Percentiles rank a stretch among this genome's conserved stretches.
Evolutionary conservation across 2,888 invertebrate species (phyloP).

Genomic region (Anthophora plumipes): DNA sequence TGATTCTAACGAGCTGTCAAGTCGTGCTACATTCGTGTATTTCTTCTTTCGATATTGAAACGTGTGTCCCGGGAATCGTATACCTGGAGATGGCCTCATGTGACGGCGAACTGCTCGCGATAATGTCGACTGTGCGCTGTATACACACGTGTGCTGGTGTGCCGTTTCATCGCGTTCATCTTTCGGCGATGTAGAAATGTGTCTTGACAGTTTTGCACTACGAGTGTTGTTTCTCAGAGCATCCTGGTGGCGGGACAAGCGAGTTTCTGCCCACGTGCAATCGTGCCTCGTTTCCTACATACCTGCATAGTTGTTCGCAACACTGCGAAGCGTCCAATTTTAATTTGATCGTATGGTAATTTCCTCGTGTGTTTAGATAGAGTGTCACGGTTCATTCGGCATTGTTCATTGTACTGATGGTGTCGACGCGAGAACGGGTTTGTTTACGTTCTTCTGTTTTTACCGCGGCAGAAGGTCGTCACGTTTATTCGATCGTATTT

Average conservation of each 20-base stretch:
- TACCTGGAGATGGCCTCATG: slow-evolving; percentile 46
- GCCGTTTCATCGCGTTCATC: slow-evolving; percentile 23
- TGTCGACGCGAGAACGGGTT: neutral
- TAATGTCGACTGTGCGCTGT: neutral
- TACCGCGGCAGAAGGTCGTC: neutral
- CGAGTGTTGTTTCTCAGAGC: slow-evolving; percentile 10
- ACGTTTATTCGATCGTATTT: neutral
- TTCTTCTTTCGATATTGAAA: slow-evolving; percentile 35
- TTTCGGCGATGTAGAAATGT: slow-evolving; percentile 6
- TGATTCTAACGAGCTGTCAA: slow-evolving; percentile 49
- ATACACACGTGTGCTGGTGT: neutral
- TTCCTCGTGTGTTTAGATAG: neutral
- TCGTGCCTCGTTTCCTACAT: slow-evolving; percentile 36
- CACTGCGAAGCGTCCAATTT: slow-evolving; percentile 47
- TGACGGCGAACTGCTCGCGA: neutral
- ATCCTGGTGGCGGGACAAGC: slow-evolving; percentile 25
- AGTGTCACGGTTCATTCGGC: neutral
- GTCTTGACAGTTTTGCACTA: slow-evolving; percentile 50
- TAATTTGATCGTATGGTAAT: neutral
- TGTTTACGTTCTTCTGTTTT: slow-evolving; percentile 20
- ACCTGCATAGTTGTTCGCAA: slow-evolving; percentile 50
- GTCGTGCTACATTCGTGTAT: neutral
- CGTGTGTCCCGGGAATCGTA: slow-evolving; percentile 42
- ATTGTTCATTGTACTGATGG: no score
- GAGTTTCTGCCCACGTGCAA: slow-evolving; percentile 60